A percentile compares a stretch with the other conserved stretches of the same genome.
These are phyloP conservation scores for Trogon surrucura DNA, from an alignment of 2,113 vertebrate genomes.

Conservation along the genomic window DNA sequence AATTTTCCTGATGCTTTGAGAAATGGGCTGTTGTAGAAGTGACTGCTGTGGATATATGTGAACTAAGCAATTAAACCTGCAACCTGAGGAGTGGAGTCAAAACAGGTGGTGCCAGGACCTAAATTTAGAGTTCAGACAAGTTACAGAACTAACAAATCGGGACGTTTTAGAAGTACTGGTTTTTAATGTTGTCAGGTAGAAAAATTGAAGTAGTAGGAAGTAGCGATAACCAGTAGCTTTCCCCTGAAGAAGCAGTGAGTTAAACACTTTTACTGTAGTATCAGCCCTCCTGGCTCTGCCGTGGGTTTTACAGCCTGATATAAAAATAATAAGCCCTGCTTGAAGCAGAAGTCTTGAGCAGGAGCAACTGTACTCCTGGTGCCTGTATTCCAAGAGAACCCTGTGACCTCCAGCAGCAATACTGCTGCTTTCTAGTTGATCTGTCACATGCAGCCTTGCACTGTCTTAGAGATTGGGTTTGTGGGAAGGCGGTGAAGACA, in stretches of 20 bases:
- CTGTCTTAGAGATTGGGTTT: rapidly evolving
- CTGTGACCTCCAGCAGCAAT: not conserved
- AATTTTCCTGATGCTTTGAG: not conserved
- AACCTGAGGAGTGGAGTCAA: not conserved
- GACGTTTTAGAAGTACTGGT: not conserved
- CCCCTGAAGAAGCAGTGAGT: not conserved
- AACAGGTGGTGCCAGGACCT: not conserved
- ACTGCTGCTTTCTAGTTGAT: not conserved
- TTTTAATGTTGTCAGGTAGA: not conserved
- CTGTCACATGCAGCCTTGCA: rapidly evolving
- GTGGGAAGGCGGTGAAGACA: not conserved
- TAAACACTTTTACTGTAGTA: not conserved
- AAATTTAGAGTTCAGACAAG: not conserved
- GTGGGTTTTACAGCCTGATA: not conserved
- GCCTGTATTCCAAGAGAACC: not conserved
- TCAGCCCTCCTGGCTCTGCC: too few species aligned
- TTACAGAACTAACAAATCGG: not conserved
- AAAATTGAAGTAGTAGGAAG: not conserved
- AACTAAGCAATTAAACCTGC: not conserved
- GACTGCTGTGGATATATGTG: not conserved
- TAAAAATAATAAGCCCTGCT: not conserved
- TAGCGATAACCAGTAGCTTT: not conserved
- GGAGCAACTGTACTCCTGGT: not conserved
- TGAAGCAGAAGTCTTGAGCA: not conserved
- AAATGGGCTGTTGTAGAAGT: not conserved